Evolutionary conservation across 1,140 invertebrate species (phyloP), one percentile per base, ranked within the genome.

Genomic region (Cotesia glomerata): DNA sequence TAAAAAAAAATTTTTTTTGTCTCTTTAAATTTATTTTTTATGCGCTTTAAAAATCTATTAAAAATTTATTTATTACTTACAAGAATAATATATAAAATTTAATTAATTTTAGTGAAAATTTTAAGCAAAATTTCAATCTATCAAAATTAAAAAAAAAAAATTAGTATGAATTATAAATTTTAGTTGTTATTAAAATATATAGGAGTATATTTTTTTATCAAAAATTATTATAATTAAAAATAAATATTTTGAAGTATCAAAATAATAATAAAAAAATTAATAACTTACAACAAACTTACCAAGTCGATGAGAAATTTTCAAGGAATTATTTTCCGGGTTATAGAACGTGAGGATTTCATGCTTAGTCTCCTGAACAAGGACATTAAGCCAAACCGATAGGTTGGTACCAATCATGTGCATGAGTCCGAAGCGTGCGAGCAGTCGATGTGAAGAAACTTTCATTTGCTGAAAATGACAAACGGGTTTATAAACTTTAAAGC

Each of bases 341-440:
- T 95, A 95, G 84, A 96, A 96, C 0, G 93, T 95, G 1, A 97
- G 88, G 71, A 97, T 97, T 87, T 97, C 95, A 82, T 97, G 95
- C 85, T 96, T 97, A 0, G 96, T 97, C 88, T 97, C 95, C 81
- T 97, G 94, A 3, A 97, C 92, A 0, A 97, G 88, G 0, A 97
- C 96, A 78, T 96, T 95, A 4, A 97, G 87, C 96, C 96, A 98
- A 1, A 97, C 95, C 14, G 95, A 96, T 49, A 98, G 86, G 87
- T 98, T 98, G 0, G 96, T 97, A 14, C 95, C 96, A 69, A 97
- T 96, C 95, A 98, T 96, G 84, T 98, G 96, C 95, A 97, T 97
- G 35, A 98, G 85, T 0, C 96, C 95, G 78, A 98, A 97, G 70
- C 95, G 89, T 0, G 95, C 95, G 14, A 95, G 90, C 52, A 95